Percentiles rank a stretch among this genome's conserved stretches.
Conservation (phyloP, 2,888 invertebrate species). For the Rotaria macrura region DNA sequence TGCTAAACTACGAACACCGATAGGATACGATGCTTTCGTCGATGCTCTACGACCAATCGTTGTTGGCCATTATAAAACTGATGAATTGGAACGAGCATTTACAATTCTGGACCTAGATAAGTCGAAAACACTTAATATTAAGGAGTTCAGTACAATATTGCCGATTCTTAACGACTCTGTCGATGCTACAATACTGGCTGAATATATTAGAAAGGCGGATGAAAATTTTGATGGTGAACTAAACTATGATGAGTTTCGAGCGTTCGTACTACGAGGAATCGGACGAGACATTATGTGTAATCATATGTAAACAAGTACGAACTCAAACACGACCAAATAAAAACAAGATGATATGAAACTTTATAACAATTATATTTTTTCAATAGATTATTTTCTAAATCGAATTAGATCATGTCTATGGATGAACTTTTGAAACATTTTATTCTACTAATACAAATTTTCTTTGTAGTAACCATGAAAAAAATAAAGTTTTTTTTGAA, state of each 20-base stretch:
- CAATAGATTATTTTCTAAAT: too few relatives aligned
- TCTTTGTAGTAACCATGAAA: too few relatives aligned
- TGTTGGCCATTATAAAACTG: background rate
- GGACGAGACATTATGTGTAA: background rate
- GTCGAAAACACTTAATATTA: background rate
- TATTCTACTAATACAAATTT: too few relatives aligned
- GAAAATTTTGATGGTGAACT: background rate
- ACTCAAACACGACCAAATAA: too few relatives aligned
- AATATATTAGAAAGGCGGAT: background rate
- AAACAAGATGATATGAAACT: too few relatives aligned
- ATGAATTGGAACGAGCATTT: background rate
- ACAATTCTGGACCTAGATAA: background rate
- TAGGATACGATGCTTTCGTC: background rate
- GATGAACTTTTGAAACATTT: too few relatives aligned
- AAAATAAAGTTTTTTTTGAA: too few relatives aligned
- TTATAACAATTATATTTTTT: too few relatives aligned
- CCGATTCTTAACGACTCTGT: background rate
- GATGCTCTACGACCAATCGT: background rate
- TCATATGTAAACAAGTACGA: background rate
- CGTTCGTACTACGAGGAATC: background rate
- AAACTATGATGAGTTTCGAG: background rate
- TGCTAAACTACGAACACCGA: background rate
- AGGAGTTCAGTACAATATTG: background rate
- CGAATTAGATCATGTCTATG: too few relatives aligned
- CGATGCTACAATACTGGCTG: background rate